A percentile compares a stretch with the other conserved stretches of the same genome.
Evolutionary conservation across 2,113 vertebrate genomes (phyloP).

Genomic region (Thamnaconus septentrionalis): DNA sequence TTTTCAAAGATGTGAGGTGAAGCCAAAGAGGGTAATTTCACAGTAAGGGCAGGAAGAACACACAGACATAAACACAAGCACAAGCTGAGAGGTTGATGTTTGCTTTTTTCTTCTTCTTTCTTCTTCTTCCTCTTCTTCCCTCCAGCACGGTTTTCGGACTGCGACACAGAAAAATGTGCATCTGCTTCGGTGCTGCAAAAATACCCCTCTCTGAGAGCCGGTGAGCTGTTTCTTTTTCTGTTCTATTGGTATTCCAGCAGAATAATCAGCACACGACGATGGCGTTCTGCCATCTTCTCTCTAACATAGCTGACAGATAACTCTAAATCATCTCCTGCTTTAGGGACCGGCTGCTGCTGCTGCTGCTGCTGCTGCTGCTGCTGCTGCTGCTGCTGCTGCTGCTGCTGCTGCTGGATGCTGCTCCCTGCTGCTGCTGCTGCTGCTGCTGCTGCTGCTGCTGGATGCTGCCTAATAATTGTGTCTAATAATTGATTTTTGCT

Average conservation of each 20-base stretch:
- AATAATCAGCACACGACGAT: conserved; percentile 45
- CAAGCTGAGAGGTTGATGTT: conserved; percentile 18
- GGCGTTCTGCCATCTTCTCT: conserved; percentile 53
- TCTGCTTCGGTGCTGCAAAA: conserved; percentile 12
- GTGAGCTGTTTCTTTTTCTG: conserved; percentile 30
- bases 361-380: too few relatives aligned
- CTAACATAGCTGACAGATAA: conserved; percentile 49
- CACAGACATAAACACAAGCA: conserved; percentile 38
- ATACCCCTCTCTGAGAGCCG: neutral
- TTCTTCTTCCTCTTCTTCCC: neutral
- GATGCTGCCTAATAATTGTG: conserved; percentile 20
- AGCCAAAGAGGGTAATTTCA: conserved; percentile 34
- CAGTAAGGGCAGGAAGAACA: conserved; percentile 14
- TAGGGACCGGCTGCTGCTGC: conserved; percentile 35
- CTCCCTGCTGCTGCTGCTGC: too few relatives aligned
- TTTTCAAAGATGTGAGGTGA: conserved; percentile 31
- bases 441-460: too few relatives aligned
- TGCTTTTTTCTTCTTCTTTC: too few relatives aligned
- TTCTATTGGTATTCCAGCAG: conserved; percentile 42
- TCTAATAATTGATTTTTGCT: conserved; percentile 69
- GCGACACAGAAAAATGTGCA: conserved; percentile 8
- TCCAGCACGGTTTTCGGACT: conserved; percentile 19
- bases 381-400: too few relatives aligned
- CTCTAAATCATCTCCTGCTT: conserved; percentile 57
- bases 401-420: too few relatives aligned